A percentile compares a stretch with the other conserved stretches of the same genome.
Evolutionary conservation across 2,113 vertebrate species (phyloP).

Genomic region (Anolis sagrei): DNA sequence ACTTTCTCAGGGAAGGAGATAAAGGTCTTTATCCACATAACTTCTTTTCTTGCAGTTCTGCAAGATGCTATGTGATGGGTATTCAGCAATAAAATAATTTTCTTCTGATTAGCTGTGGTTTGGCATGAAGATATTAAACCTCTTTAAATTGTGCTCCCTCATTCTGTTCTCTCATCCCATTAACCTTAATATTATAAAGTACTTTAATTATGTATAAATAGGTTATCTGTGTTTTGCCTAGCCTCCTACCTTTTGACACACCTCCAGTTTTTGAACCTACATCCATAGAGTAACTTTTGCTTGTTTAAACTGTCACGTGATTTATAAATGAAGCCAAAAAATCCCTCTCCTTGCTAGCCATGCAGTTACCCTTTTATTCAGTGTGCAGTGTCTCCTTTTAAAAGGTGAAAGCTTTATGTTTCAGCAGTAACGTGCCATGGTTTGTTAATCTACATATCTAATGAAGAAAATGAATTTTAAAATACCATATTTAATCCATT

Average conservation of each 20-base stretch:
- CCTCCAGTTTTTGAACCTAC: constrained; percentile 61
- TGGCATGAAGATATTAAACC: too few relatives aligned
- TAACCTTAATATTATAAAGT: constrained; percentile 68
- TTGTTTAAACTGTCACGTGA: constrained; percentile 44
- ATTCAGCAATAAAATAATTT: too few relatives aligned
- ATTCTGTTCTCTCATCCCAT: constrained; percentile 41
- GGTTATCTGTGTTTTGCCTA: constrained; percentile 68
- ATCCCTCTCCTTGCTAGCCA: background rate
- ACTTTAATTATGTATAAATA: constrained; percentile 69
- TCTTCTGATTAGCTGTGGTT: too few relatives aligned
- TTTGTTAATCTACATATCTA: constrained; percentile 6
- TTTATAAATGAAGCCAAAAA: constrained; percentile 68
- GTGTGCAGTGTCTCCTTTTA: too few relatives aligned
- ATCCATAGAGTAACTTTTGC: constrained; percentile 62
- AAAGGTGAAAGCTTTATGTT: too few relatives aligned
- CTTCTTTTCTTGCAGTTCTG: too few relatives aligned
- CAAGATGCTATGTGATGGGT: too few relatives aligned
- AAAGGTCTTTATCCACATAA: too few relatives aligned
- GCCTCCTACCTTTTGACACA: constrained; percentile 67
- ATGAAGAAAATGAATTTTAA: background rate
- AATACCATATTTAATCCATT: too few relatives aligned
- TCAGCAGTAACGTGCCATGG: too few relatives aligned
- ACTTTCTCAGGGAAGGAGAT: too few relatives aligned
- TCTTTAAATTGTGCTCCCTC: constrained; percentile 12
- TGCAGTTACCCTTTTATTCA: too few relatives aligned